Evolutionary conservation across 2,888 invertebrate genomes (phyloP).

Genomic region (Cheiracanthium punctorium): DNA sequence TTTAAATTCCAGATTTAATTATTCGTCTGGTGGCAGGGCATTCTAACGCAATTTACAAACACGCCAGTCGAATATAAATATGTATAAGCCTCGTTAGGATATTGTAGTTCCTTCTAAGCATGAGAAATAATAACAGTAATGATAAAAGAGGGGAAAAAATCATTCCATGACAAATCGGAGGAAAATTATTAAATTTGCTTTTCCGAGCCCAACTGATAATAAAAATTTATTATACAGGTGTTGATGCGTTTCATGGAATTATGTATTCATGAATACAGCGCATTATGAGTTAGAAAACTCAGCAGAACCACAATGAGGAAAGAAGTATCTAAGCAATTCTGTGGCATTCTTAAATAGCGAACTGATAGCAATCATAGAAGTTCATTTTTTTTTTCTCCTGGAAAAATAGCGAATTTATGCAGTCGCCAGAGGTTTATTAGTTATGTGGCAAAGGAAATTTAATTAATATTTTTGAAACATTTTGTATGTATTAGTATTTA

Average conservation of each 20-base stretch:
- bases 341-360: background rate
- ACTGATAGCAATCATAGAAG: background rate
- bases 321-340: background rate
- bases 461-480: background rate
- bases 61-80: conserved; percentile 56
- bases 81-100: conserved; percentile 57
- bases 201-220: conserved; percentile 29
- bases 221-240: conserved; percentile 56
- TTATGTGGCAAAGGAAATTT: background rate
- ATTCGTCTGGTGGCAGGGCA: conserved; percentile 21
- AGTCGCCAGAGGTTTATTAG: background rate
- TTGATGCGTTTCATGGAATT: conserved; percentile 26
- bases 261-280: conserved; percentile 26
- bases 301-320: background rate
- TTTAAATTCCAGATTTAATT: conserved; percentile 62
- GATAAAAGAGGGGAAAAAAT: conserved; percentile 27
- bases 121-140: conserved; percentile 43
- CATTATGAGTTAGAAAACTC: background rate
- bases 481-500: background rate
- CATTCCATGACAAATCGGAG: conserved; percentile 40
- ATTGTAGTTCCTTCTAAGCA: conserved; percentile 21
- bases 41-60: conserved; percentile 51
- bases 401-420: background rate
- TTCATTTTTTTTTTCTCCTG: background rate
- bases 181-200: conserved; percentile 59